These are phyloP conservation scores for Diplazon laetatorius DNA, from an alignment of 2,888 invertebrate genomes.

Conservation along the genomic window DNA sequence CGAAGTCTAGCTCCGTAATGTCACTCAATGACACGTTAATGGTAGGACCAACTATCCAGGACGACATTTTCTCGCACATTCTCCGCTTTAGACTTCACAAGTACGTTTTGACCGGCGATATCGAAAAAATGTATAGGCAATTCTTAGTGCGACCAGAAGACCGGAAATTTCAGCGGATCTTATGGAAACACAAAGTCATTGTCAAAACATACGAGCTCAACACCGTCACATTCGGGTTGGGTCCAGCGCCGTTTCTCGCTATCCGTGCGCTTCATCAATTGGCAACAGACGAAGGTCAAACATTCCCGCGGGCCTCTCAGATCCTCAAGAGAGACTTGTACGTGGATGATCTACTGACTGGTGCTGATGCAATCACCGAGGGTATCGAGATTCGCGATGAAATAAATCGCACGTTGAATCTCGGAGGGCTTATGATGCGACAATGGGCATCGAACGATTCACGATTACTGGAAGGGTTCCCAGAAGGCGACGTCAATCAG, in stretches of 20 bases:
- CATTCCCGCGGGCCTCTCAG: slow-evolving; percentile 31
- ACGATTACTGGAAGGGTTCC: slow-evolving; percentile 23
- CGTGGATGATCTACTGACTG: slow-evolving; percentile 59
- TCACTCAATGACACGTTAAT: slow-evolving; percentile 70
- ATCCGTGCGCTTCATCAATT: slow-evolving; percentile 65
- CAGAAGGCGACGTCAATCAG: slow-evolving; percentile 6
- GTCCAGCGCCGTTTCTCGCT: slow-evolving; percentile 68
- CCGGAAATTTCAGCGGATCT: no score
- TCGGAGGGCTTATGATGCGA: slow-evolving; percentile 50
- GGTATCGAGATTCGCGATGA: slow-evolving; percentile 29
- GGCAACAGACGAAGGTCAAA: slow-evolving; percentile 57
- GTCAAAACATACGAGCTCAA: slow-evolving; percentile 38
- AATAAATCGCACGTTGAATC: slow-evolving; percentile 19
- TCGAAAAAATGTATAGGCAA: slow-evolving; percentile 70
- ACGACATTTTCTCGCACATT: slow-evolving; percentile 66
- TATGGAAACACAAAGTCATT: slow-evolving; percentile 64
- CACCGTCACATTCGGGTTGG: slow-evolving; percentile 57
- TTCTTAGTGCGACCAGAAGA: slow-evolving; percentile 55
- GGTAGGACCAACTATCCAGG: slow-evolving; percentile 69
- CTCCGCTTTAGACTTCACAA: slow-evolving; percentile 67
- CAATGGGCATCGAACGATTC: slow-evolving; percentile 57
- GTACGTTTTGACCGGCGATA: slow-evolving; percentile 24
- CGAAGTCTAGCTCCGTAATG: slow-evolving; percentile 37
- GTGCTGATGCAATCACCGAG: slow-evolving; percentile 41
- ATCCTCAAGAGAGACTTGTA: slow-evolving; percentile 47